Evolutionary conservation across 2,888 invertebrate genomes (phyloP), one percentile per base, ranked within the genome.

Genomic region (Gymnoscelis rufifasciata): DNA sequence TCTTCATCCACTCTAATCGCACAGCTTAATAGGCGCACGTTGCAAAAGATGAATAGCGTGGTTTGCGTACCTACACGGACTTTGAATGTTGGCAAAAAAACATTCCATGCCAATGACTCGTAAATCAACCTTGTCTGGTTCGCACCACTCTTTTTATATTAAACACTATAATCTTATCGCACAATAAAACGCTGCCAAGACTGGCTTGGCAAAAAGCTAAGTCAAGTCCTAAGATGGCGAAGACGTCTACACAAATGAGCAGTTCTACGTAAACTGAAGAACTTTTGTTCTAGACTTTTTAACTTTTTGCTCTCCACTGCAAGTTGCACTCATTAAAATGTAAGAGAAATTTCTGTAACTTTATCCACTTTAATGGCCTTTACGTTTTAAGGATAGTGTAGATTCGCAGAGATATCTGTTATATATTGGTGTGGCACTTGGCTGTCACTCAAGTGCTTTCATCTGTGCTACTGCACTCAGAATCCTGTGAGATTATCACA

Each of bases 401-500:
- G 11, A 35, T 28, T 41, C 30, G 31, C 7, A n/a, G 39, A 40
- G 44, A 19, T 50, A 73, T 73, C 67, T 57, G 62, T 60, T 54
- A 56, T 66, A 62, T 59, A 62, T 55, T 51, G 55, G 60, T 38
- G 33, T 52, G 58, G 55, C 61, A 59, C 62, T 64, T 60, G 52
- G 55, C 50, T 52, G 59, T 47, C 61, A 46, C 59, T 46, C 57
- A 62, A 66, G 64, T 62, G 65, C 45, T 48, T 46, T 53, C 54
- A 53, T 47, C 52, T 55, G 57, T 62, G 50, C 49, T 38, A 27
- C 29, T 42, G 45, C 39, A 48, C 52, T 57, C 44, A 50, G 48
- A 63, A 60, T 64, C 59, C 52, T 43, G 56, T 39, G 51, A 52
- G 70, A 74, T 74, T 58, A 69, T 66, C 61, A 36, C 43, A 35